Conservation (phyloP, 2,888 invertebrate genomes). For the Trisateles emortualis region DNA sequence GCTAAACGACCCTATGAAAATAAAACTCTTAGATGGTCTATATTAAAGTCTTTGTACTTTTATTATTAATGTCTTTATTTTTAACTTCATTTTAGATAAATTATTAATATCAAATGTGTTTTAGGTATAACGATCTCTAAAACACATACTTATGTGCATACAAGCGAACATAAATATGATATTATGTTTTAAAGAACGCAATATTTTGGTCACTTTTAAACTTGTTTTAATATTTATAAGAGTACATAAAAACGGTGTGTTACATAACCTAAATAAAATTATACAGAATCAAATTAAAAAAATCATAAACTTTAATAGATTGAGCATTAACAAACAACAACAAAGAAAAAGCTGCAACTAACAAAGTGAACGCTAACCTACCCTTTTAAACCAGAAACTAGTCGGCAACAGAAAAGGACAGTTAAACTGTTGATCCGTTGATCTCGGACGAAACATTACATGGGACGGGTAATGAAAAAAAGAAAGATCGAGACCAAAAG, state of each 20-base stretch:
- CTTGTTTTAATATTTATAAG: too few species aligned
- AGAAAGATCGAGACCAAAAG: constrained; percentile 20
- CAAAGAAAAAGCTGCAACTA: background rate
- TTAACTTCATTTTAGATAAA: too few species aligned
- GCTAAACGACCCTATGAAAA: constrained; percentile 2
- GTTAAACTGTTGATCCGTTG: constrained; percentile 37
- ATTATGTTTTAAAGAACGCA: too few species aligned
- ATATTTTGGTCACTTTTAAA: too few species aligned
- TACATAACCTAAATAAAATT: too few species aligned
- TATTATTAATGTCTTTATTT: too few species aligned
- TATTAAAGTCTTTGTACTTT: too few species aligned
- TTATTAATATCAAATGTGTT: too few species aligned
- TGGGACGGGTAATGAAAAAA: constrained; percentile 21
- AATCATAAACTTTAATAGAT: background rate
- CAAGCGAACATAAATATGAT: too few species aligned
- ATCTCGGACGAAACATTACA: constrained; percentile 33
- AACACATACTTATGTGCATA: too few species aligned
- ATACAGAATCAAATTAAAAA: constrained; percentile 1
- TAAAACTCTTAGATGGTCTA: background rate
- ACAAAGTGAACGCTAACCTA: constrained; percentile 4
- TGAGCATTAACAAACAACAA: background rate
- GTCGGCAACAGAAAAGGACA: constrained; percentile 31
- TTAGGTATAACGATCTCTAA: too few species aligned
- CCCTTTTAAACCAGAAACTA: constrained; percentile 18
- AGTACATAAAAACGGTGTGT: too few species aligned